Evolutionary conservation across 2,797 vertebrate species (phyloP), one percentile per base, ranked within the genome.

Genomic region (Notolabrus celidotus): DNA sequence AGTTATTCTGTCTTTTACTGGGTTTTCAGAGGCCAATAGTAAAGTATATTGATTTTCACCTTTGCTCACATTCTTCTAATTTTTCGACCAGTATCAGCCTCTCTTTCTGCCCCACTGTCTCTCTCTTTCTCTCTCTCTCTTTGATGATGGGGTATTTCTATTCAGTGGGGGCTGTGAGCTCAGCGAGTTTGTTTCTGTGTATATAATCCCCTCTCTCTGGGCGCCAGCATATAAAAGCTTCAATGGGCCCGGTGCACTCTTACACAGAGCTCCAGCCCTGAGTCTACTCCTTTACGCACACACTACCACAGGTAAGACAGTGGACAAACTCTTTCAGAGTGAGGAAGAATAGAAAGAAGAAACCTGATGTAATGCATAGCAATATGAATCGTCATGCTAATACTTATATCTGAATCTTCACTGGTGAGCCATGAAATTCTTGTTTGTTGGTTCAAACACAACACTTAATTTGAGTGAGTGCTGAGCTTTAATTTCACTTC

Each of bases 81-180:
- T 60, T 75, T 70, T 81, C 42, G 71, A 38, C 29, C 43, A 62
- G 17, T 49, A 38, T 71, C 41, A 34, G 73, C 71, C 56, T 33
- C 53, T 61, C 11, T 57, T 68, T 79, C 41, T 25, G 63, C 52
- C 53, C 50, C 36, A 63, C 49, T 64, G 46, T 58, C 22, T 75
- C 49, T 70, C 46, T 71, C 20, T 46, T 23, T 68, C 52, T 56
- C 79, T 78, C 84, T 74, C 85, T 79, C 76, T 90, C 89, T 93
- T 92, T 94, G 94, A 95, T 95, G 94, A 95, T 93, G 88, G 92
- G 91, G 91, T 76, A 79, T 91, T 94, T 94, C 91, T 93, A 91
- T 94, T 94, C 92, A 94, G 83, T 92, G 79, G 79, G 68, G 85
- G 84, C 87, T 90, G 88, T 94, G 90, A 88, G 92, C 92, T 94